Percentiles rank a stretch among this genome's conserved stretches.
Evolutionary conservation across 2,888 invertebrate genomes (phyloP).

Genomic region (Galerucella pusilla): DNA sequence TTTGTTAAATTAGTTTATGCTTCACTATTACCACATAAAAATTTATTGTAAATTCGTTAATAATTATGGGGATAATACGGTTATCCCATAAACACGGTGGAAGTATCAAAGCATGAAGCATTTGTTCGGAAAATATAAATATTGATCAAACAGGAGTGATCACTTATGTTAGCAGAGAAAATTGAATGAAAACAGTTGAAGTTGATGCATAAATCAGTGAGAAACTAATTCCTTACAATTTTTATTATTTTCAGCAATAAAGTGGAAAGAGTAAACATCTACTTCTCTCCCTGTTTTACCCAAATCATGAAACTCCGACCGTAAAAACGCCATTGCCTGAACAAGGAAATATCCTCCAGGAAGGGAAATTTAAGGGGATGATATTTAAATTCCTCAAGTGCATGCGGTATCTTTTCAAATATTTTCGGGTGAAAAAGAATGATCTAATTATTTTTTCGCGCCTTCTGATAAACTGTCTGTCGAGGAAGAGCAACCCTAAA

Average conservation of each 20-base stretch:
- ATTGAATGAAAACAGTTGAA: too few relatives aligned
- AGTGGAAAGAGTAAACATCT: neutral
- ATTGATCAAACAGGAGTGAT: too few relatives aligned
- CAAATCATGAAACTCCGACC: neutral
- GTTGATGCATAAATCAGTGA: too few relatives aligned
- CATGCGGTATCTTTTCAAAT: constrained; percentile 41
- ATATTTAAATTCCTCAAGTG: constrained; percentile 37
- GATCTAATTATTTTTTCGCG: constrained; percentile 62
- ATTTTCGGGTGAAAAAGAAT: constrained; percentile 54
- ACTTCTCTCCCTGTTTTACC: neutral
- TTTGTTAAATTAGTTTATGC: neutral
- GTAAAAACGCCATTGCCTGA: constrained; percentile 14
- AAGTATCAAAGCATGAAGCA: too few relatives aligned
- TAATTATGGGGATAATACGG: neutral
- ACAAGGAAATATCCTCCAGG: constrained; percentile 17
- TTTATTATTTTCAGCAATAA: too few relatives aligned
- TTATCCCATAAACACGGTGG: neutral
- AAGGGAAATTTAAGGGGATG: constrained; percentile 19
- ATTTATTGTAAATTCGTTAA: neutral
- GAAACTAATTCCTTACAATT: too few relatives aligned
- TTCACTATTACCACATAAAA: neutral
- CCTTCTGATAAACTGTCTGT: constrained; percentile 62
- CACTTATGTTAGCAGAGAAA: too few relatives aligned
- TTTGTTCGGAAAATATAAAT: too few relatives aligned
- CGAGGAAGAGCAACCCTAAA: constrained; percentile 55